Evolutionary conservation across 2,888 invertebrate species (phyloP).

Genomic region (Xylocampa areola): DNA sequence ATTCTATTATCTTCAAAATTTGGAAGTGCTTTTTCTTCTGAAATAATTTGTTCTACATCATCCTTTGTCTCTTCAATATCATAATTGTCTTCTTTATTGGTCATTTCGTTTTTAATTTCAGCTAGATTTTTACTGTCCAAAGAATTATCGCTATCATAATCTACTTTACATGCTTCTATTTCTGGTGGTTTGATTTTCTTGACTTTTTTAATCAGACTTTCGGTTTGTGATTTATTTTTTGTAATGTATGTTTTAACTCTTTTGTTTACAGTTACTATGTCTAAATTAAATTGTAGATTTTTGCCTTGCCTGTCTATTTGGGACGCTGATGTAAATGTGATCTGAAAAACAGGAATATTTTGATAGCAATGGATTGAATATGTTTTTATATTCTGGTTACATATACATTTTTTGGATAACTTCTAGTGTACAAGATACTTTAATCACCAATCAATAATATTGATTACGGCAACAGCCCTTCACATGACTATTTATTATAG

Average conservation of each 20-base stretch:
- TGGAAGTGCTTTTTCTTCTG: constrained; percentile 2
- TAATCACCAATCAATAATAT: too few species aligned
- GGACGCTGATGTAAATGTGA: constrained; percentile 40
- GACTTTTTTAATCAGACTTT: background rate
- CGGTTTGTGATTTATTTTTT: constrained; percentile 13
- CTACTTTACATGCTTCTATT: constrained; percentile 15
- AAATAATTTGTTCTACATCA: background rate
- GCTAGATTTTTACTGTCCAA: constrained; percentile 19
- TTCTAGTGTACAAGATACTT: too few species aligned
- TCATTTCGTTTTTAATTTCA: constrained; percentile 31
- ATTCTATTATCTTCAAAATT: constrained; percentile 7
- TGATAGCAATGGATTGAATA: background rate
- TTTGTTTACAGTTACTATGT: constrained; percentile 19
- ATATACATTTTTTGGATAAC: too few species aligned
- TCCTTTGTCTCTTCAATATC: background rate
- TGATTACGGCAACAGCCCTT: too few species aligned
- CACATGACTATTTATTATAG: too few species aligned
- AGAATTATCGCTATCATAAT: constrained; percentile 28
- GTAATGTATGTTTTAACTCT: constrained; percentile 31
- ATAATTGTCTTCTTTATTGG: background rate
- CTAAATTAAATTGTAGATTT: constrained; percentile 34
- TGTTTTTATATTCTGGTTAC: too few species aligned
- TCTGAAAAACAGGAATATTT: constrained; percentile 27
- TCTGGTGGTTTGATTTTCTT: constrained; percentile 4
- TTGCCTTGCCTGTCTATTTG: constrained; percentile 25